These are phyloP conservation scores for Acleris literana DNA, from an alignment of 2,888 invertebrate genomes.

Conservation along the genomic window DNA sequence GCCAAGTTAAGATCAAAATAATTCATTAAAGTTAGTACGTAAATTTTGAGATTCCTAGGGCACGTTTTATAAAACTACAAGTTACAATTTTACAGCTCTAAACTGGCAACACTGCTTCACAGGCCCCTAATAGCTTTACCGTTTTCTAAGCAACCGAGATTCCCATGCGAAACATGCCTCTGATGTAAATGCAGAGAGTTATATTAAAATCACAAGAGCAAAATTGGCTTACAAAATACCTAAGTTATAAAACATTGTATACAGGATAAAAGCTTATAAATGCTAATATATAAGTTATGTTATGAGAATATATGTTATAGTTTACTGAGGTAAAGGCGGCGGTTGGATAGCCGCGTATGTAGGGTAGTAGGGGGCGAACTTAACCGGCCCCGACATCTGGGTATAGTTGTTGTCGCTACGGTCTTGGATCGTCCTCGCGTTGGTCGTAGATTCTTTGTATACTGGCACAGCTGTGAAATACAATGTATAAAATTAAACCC, in stretches of 20 bases:
- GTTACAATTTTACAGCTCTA: too few relatives aligned
- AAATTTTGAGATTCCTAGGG: conserved; percentile 3
- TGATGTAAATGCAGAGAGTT: conserved; percentile 22
- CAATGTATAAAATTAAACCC: background rate
- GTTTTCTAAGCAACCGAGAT: conserved; percentile 18
- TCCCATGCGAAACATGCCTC: conserved; percentile 14
- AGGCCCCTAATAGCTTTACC: too few relatives aligned
- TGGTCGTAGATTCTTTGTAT: conserved; percentile 85
- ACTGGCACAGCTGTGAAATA: conserved; percentile 84
- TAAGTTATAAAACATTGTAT: conserved; percentile 12
- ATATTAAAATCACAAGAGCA: conserved; percentile 1
- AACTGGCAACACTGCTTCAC: too few relatives aligned
- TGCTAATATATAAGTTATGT: conserved; percentile 14
- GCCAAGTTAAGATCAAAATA: too few relatives aligned
- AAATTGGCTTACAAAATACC: conserved; percentile 17
- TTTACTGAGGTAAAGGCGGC: conserved; percentile 78
- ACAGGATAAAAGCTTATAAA: conserved; percentile 35
- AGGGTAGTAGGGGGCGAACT: conserved; percentile 85
- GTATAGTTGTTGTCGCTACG: conserved; percentile 85
- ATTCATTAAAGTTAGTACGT: too few relatives aligned
- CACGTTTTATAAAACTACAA: too few relatives aligned
- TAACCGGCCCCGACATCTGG: conserved; percentile 70
- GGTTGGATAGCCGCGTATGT: conserved; percentile 83
- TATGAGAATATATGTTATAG: background rate
- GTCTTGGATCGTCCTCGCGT: conserved; percentile 85